phyloP scores from a whole-genome alignment of 2,797 vertebrate species.

The Schizopygopsis pylzovi region DNA sequence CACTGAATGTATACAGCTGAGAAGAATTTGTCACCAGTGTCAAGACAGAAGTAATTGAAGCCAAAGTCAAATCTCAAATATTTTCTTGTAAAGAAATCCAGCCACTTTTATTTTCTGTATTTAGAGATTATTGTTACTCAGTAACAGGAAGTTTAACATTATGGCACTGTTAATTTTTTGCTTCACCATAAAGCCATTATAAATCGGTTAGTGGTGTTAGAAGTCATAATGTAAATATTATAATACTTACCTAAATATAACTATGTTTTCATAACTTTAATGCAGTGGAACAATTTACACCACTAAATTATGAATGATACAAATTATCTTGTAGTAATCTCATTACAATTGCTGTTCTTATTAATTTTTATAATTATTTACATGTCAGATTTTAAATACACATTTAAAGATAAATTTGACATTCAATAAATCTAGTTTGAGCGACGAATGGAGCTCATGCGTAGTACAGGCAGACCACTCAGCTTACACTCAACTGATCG shows the following conservation, averaged over 20 bases:
- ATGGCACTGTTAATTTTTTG: not conserved
- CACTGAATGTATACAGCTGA: not conserved
- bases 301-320: not conserved
- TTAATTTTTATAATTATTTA: not conserved
- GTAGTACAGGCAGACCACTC: too few relatives aligned
- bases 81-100: not conserved
- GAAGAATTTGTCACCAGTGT: not conserved
- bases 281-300: not conserved
- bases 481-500: too few relatives aligned
- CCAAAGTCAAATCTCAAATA: not conserved
- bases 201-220: not conserved
- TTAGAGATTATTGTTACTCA: too few relatives aligned
- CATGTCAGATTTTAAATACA: not conserved
- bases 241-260: not conserved
- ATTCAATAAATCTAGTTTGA: not conserved
- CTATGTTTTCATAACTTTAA: not conserved
- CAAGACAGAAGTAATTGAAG: not conserved
- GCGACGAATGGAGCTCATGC: too few relatives aligned
- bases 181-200: not conserved
- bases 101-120: not conserved
- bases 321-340: not conserved
- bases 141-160: too few relatives aligned
- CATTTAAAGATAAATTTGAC: not conserved
- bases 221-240: slow-evolving; percentile 6
- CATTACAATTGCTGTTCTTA: not conserved